phyloP scores from a whole-genome alignment of 2,888 invertebrate genomes.

The Acanthosepion lycidas region DNA sequence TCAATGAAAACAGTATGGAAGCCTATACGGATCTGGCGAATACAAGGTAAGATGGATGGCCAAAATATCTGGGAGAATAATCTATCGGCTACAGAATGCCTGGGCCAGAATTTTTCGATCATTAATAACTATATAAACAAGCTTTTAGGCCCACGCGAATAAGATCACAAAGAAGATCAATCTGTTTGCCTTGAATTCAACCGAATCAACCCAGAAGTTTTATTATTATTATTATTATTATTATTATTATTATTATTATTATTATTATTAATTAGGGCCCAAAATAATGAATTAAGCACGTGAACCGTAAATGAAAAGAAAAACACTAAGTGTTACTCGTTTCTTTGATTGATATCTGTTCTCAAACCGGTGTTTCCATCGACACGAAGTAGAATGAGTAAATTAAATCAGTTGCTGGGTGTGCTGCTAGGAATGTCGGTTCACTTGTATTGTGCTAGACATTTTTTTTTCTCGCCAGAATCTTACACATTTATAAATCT shows the following conservation, averaged over 20 bases:
- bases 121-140: neutral
- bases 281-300: neutral
- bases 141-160: neutral
- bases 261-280: too few relatives aligned
- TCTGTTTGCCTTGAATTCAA: neutral
- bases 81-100: neutral
- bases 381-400: too few relatives aligned
- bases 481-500: too few relatives aligned
- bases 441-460: too few relatives aligned
- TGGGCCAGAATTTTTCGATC: neutral
- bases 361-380: neutral
- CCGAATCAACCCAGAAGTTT: neutral
- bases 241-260: neutral
- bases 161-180: conserved; percentile 33
- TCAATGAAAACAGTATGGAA: neutral
- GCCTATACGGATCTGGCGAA: neutral
- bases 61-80: neutral
- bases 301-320: neutral
- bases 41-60: neutral
- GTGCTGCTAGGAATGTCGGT: too few relatives aligned
- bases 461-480: too few relatives aligned
- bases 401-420: too few relatives aligned
- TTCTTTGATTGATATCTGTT: neutral
- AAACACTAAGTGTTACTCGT: neutral
- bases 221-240: neutral